Conservation (phyloP, 2,888 invertebrate species). For the Tolmerus cingulatus region DNA sequence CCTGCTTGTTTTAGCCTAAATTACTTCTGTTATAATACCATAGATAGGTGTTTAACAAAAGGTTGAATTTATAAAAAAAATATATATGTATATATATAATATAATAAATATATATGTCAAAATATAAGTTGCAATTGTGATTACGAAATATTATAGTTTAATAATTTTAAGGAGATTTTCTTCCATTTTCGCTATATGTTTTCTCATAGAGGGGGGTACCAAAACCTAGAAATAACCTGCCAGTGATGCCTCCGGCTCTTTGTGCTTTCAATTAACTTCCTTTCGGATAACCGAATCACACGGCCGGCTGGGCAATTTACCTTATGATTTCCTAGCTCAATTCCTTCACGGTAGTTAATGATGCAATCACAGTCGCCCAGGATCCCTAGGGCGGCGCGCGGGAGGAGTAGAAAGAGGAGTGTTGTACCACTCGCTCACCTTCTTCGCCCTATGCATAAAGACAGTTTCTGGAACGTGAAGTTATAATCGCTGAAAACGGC, state of each 20-base stretch:
- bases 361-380: constrained; percentile 18
- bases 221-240: background rate
- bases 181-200: background rate
- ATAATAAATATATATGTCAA: too few relatives aligned
- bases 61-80: too few relatives aligned
- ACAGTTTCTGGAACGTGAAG: constrained; percentile 10
- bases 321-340: constrained; percentile 14
- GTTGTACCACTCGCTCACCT: background rate
- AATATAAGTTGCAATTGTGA: too few relatives aligned
- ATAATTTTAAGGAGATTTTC: background rate
- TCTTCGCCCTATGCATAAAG: background rate
- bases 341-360: constrained; percentile 35
- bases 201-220: background rate
- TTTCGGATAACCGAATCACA: constrained; percentile 14
- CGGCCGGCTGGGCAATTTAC: background rate
- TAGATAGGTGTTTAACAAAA: too few relatives aligned
- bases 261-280: constrained; percentile 19
- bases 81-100: too few relatives aligned
- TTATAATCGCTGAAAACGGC: constrained; percentile 37
- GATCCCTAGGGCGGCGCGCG: background rate
- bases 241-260: background rate
- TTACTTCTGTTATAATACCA: too few relatives aligned
- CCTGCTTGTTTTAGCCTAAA: too few relatives aligned
- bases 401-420: background rate
- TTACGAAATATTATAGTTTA: too few relatives aligned